Evolutionary conservation across 2,797 vertebrate species (phyloP).

Genomic region (Neosalanx taihuensis): DNA sequence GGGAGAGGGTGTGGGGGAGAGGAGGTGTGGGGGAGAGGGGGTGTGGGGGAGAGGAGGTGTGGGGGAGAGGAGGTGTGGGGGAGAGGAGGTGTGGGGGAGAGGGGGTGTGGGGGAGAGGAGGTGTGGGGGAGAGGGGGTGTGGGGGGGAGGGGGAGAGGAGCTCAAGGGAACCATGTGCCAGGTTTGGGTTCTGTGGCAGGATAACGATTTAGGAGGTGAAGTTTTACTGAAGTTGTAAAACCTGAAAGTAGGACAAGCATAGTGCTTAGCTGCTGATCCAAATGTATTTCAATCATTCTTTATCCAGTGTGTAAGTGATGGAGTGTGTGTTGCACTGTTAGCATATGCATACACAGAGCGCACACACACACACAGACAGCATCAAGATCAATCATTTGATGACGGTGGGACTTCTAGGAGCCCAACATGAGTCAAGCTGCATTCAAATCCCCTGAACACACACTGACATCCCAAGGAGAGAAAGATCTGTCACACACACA

Average conservation of each 20-base stretch:
- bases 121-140: neutral
- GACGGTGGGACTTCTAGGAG: neutral
- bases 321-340: neutral
- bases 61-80: no score
- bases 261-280: neutral
- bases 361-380: neutral
- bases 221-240: neutral
- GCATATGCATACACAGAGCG: neutral
- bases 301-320: neutral
- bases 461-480: neutral
- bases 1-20: no score
- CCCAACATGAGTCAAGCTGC: neutral
- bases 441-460: neutral
- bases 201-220: neutral
- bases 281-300: neutral
- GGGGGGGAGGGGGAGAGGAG: neutral
- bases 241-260: neutral
- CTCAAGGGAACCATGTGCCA: neutral
- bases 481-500: neutral
- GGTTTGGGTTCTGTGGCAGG: neutral
- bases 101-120: neutral
- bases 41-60: neutral
- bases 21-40: no score
- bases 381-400: neutral
- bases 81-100: neutral